Percentiles rank a stretch among this genome's conserved stretches.
These are phyloP conservation scores for Berghia stephanieae DNA, from an alignment of 1,140 invertebrate species.

Conservation along the genomic window DNA sequence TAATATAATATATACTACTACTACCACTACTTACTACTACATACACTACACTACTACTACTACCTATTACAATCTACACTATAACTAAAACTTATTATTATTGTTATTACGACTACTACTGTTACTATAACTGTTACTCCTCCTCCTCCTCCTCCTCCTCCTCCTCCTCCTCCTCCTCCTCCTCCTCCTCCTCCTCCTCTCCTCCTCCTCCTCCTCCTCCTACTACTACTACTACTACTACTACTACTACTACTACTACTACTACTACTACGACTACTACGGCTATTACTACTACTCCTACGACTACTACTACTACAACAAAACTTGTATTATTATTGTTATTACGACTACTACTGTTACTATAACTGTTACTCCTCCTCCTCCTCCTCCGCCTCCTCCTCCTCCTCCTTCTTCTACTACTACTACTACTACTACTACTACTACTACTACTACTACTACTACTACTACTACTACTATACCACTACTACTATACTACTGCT, in stretches of 20 bases:
- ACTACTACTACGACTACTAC: too few relatives aligned
- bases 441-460: slow-evolving; percentile 43
- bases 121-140: neutral
- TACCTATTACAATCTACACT: too few relatives aligned
- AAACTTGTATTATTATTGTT: too few relatives aligned
- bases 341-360: too few relatives aligned
- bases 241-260: slow-evolving; percentile 2
- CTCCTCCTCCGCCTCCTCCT: too few relatives aligned
- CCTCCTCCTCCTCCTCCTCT: neutral
- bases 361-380: too few relatives aligned
- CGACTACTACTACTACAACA: too few relatives aligned
- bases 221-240: slow-evolving; percentile 8
- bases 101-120: neutral
- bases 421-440: slow-evolving; percentile 44
- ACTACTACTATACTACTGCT: too few relatives aligned
- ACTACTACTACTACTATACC: slow-evolving; percentile 29
- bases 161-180: neutral
- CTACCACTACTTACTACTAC: neutral
- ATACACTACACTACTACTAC: neutral
- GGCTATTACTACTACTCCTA: too few relatives aligned
- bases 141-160: neutral
- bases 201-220: too few relatives aligned
- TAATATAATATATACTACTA: neutral
- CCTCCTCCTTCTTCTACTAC: slow-evolving; percentile 22
- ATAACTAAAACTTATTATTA: too few relatives aligned